Evolutionary conservation across 2,888 invertebrate genomes (phyloP).

Genomic region (Dicyrtomina minuta): DNA sequence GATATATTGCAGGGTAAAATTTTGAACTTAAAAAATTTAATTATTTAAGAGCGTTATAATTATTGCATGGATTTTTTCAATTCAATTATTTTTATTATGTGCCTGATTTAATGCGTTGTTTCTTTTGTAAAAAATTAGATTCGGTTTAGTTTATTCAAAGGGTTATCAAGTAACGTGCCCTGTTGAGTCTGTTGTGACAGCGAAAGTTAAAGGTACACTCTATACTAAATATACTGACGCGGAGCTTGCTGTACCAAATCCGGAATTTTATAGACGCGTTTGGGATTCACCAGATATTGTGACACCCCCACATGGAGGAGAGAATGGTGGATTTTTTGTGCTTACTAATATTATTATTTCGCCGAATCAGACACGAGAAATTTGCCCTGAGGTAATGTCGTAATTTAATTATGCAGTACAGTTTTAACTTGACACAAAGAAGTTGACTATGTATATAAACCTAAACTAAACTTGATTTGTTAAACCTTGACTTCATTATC

Average conservation of each 20-base stretch:
- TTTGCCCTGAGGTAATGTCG: constrained; percentile 56
- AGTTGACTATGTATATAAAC: no score
- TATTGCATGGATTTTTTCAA: not conserved
- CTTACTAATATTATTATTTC: constrained; percentile 60
- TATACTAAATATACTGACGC: constrained; percentile 54
- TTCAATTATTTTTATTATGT: not conserved
- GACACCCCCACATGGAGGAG: constrained; percentile 58
- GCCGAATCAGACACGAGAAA: constrained; percentile 57
- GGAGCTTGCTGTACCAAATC: constrained; percentile 40
- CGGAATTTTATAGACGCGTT: constrained; percentile 53
- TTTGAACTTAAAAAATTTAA: not conserved
- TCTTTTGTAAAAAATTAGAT: no score
- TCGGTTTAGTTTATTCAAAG: constrained; percentile 32
- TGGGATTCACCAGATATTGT: constrained; percentile 61
- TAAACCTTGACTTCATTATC: no score
- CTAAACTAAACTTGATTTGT: no score
- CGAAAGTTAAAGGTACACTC: constrained; percentile 60
- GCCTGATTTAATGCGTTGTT: no score
- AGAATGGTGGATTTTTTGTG: constrained; percentile 60
- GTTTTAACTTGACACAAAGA: no score
- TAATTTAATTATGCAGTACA: constrained; percentile 9
- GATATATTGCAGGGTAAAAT: constrained; percentile 48
- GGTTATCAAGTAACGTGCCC: constrained; percentile 41
- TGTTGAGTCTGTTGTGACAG: constrained; percentile 55
- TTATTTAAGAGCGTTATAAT: not conserved